Base-by-base conservation (phyloP, 2,797 vertebrate genomes). In the Acanthurus tractus region DNA sequence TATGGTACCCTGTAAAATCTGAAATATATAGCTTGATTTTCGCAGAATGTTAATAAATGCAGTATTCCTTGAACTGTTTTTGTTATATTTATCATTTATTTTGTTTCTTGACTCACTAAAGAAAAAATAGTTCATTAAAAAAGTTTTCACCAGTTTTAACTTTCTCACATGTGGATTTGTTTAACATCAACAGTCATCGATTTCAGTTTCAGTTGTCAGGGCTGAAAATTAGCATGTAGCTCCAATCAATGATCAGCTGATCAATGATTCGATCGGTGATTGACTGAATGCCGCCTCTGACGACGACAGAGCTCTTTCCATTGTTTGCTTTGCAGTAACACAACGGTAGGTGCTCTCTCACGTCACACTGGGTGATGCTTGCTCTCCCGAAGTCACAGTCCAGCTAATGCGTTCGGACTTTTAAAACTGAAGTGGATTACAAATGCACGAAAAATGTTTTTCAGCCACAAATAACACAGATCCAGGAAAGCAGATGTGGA, bases 401-500 rank as follows among this genome's bases (percentile, higher is more conserved):
- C 4, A 13, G 12, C 46, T 58, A 42, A 71, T 55, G 42, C 15
- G 48, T 55, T 42, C 10, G 46, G 18, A 36, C 40, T 34, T 78
- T 68, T 38, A 17, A 38, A 77, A 40, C 22, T 25, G n/a, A 55
- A 68, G 45, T 53, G 25, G 46, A 69, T 62, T n/a, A 71, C 57
- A 42, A 42, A 68, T 45, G 45, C 54, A 52, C 64, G 14, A 40
- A 74, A 61, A 55, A 67, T 14, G 14, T 54, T 66, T 69, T 14
- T 34, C 7, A 34, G 52, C 45, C 42, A 15, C 63, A 64, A 45
- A 67, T 34, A 56, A 61, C 70, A 50, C 50, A 0, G 56, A 56
- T 50, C 29, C 44, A 36, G 62, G 59, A 74, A 53, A 59, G 55
- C 66, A 85, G 36, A 78, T 81, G 65, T 67, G 68, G 78, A 86